Conservation (phyloP, 2,797 vertebrate genomes). For the Psittacula derbiana region DNA sequence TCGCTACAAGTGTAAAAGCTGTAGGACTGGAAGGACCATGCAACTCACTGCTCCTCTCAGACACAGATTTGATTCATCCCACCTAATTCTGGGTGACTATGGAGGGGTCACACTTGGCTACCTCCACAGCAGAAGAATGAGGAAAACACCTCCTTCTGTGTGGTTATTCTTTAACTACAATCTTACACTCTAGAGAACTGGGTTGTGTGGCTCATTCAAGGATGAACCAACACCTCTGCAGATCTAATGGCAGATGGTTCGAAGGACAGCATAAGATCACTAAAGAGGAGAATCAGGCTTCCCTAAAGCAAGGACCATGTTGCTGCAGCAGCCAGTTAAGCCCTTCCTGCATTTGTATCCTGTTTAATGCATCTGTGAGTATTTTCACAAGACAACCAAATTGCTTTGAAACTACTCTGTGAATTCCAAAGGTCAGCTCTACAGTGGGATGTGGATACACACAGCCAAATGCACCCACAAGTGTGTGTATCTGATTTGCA, state of each 20-base stretch:
- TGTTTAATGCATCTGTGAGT: background rate
- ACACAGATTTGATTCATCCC: background rate
- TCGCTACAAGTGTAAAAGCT: background rate
- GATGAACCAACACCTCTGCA: background rate
- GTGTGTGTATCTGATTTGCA: background rate
- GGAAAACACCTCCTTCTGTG: background rate
- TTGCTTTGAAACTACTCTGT: background rate
- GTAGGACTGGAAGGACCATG: background rate
- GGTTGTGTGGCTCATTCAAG: background rate
- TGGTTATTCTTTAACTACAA: background rate
- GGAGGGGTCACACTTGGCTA: background rate
- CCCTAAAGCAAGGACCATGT: background rate
- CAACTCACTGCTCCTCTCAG: background rate
- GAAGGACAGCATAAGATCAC: background rate
- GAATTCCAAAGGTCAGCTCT: constrained; percentile 20
- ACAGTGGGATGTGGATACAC: background rate
- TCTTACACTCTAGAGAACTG: background rate
- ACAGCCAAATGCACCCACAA: background rate
- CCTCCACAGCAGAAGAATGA: background rate
- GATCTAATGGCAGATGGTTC: background rate
- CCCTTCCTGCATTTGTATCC: background rate
- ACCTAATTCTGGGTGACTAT: background rate
- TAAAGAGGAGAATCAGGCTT: background rate
- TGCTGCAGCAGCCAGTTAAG: background rate
- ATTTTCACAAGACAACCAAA: background rate